phyloP scores from a whole-genome alignment of 2,797 vertebrate genomes.

The Argya squamiceps region DNA sequence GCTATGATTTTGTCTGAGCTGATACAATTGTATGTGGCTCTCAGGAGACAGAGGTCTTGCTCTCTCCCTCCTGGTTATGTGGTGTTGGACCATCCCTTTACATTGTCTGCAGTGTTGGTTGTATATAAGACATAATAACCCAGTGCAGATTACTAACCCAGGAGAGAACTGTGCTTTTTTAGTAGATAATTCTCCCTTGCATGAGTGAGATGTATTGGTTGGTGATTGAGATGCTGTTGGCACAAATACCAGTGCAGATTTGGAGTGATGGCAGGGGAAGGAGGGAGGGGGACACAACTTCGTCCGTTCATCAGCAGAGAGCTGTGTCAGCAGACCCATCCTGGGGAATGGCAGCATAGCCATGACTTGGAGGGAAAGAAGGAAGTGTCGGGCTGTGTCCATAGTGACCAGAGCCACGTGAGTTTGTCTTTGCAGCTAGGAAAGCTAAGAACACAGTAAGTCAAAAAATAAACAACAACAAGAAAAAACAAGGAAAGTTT shows the following conservation, averaged over 20 bases:
- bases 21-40: background rate
- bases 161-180: background rate
- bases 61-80: background rate
- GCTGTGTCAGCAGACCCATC: background rate
- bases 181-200: background rate
- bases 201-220: background rate
- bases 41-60: background rate
- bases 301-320: background rate
- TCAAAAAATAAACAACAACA: background rate
- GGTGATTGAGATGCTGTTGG: background rate
- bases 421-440: background rate
- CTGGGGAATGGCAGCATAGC: background rate
- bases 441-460: background rate
- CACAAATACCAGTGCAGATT: background rate
- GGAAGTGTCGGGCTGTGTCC: background rate
- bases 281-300: background rate
- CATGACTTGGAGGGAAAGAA: background rate
- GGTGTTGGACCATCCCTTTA: background rate
- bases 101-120: background rate
- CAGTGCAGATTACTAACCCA: background rate
- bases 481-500: background rate
- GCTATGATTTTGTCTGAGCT: background rate
- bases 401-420: background rate
- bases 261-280: fast-evolving
- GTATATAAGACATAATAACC: background rate